These are phyloP conservation scores for Theristicus caerulescens DNA, from an alignment of 2,113 vertebrate species.

Conservation along the genomic window DNA sequence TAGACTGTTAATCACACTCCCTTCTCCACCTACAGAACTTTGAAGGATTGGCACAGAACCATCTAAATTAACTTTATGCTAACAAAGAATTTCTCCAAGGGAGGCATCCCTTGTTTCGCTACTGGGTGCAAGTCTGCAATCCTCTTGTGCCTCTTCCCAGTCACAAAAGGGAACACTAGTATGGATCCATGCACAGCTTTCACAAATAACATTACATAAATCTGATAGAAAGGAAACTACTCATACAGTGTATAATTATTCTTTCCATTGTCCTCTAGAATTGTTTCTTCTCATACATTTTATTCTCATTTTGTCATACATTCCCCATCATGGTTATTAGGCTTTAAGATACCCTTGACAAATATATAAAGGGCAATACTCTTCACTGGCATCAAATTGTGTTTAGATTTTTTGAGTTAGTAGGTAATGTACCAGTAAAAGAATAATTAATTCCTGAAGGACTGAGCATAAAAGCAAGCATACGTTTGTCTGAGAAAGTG, in stretches of 20 bases:
- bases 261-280: neutral
- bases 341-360: conserved; percentile 28
- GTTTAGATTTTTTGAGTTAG: conserved; percentile 6
- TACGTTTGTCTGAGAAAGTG: neutral
- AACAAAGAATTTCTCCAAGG: neutral
- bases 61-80: neutral
- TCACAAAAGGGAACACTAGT: neutral
- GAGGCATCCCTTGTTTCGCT: neutral
- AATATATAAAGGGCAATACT: conserved; percentile 38
- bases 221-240: neutral
- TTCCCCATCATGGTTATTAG: conserved; percentile 3
- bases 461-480: neutral
- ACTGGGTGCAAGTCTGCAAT: neutral
- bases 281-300: neutral
- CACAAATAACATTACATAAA: neutral
- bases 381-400: neutral
- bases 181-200: neutral
- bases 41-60: neutral
- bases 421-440: conserved; percentile 26
- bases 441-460: conserved; percentile 34
- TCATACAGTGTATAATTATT: neutral
- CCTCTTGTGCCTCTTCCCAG: neutral
- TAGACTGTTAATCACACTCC: neutral
- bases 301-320: neutral
- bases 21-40: neutral